Evolutionary conservation across 2,113 vertebrate species (phyloP).

Genomic region (Zapornia atra): DNA sequence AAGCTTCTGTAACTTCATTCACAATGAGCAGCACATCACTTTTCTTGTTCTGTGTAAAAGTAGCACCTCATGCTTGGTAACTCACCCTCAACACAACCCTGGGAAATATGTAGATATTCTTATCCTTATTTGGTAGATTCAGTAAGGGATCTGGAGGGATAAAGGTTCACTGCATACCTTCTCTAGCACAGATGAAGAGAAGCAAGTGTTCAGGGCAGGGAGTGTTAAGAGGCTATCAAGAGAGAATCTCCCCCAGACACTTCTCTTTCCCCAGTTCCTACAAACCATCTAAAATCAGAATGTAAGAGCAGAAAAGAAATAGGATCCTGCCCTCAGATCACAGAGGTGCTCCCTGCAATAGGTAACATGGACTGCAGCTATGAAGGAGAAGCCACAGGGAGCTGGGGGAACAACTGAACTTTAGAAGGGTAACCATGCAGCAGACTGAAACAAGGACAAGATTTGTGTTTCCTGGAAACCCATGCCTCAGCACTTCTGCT

Average conservation of each 20-base stretch:
- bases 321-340: neutral
- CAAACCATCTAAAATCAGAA: neutral
- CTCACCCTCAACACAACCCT: neutral
- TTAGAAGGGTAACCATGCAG: neutral
- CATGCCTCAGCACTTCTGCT: conserved; percentile 28
- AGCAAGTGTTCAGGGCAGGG: neutral
- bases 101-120: neutral
- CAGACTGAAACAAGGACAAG: neutral
- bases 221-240: neutral
- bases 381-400: neutral
- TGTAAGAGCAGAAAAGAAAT: neutral
- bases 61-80: neutral
- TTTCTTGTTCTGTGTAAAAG: neutral
- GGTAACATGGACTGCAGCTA: neutral
- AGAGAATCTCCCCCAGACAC: neutral
- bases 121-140: neutral
- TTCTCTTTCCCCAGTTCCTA: neutral
- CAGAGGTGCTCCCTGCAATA: neutral
- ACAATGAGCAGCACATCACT: neutral
- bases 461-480: conserved; percentile 54
- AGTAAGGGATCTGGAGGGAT: neutral
- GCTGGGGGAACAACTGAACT: neutral
- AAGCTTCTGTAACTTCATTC: neutral
- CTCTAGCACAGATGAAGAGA: neutral
- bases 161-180: neutral